Evolutionary conservation across 2,113 vertebrate genomes (phyloP), one percentile per base, ranked within the genome.

Genomic region (Dinomys branickii): DNA sequence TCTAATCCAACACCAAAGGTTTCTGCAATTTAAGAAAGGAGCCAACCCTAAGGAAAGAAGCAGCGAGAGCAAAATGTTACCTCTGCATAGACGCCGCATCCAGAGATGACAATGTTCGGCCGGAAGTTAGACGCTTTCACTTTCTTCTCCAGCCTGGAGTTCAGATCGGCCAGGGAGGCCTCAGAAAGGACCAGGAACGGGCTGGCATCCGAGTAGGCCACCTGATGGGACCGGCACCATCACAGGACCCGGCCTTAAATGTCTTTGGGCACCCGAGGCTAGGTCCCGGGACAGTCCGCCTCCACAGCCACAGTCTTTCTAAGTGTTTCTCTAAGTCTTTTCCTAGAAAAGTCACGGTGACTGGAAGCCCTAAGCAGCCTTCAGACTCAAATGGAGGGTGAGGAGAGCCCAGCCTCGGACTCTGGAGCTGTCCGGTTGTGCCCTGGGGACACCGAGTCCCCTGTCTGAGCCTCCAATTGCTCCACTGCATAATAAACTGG

Each of bases 111-210:
- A 47, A 99, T 98, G 94, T 98, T 99, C 14, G 99, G 99, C 52
- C 99, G 98, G 98, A 99, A 99, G 83, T 99, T 99, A 65, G 98
- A 90, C 13, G 98, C 98, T 12, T 98, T 99, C 47, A 99, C 98
- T 52, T 98, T 99, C 59, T 98, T 98, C 85, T 99, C 98, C 50
- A 99, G 77, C 67, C 95, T 99, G 95, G 92, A 97, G 98, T 99
- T 99, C 58, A 99, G 98, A 96, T 99, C 99, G 0, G 98, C 98
- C 90, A 99, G 52, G 0, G 99, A 99, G 1, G 99, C 98, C 97
- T 99, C 99, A 0, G 99, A 99, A 78, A 99, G 97, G 16, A 99
- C 92, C 98, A 99, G 97, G 93, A 99, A 91, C 0, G 99, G 99
- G 28, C 98, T 99, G 17, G 94, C 65, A 54, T 99, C 99, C 0